Conservation (phyloP, 2,888 invertebrate genomes). For the Cyrtodaria siliqua region DNA sequence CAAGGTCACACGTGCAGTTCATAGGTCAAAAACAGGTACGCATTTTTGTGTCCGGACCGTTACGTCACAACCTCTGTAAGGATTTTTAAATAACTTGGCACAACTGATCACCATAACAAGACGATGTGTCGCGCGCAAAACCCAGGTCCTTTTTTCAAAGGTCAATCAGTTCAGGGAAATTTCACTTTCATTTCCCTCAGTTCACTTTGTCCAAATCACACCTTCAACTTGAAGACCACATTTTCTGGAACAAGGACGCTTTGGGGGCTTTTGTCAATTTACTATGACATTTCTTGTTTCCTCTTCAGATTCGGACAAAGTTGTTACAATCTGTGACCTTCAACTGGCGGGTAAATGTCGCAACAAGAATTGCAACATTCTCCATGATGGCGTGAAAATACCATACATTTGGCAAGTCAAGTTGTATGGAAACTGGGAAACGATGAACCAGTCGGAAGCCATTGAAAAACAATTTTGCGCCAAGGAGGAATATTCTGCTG, state of each 20-base stretch:
- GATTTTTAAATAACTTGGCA: too few species aligned
- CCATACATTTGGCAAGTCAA: constrained; percentile 52
- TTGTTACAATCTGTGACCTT: constrained; percentile 11
- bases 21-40: too few species aligned
- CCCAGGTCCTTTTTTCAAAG: too few species aligned
- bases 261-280: neutral
- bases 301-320: constrained; percentile 2
- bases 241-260: too few species aligned
- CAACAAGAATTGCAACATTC: neutral
- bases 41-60: too few species aligned
- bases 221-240: too few species aligned
- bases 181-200: too few species aligned
- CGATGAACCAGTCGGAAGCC: constrained; percentile 9
- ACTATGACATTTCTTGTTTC: neutral
- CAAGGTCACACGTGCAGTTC: too few species aligned
- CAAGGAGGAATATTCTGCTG: neutral
- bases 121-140: too few species aligned
- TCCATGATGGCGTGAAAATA: constrained; percentile 9
- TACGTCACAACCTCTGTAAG: too few species aligned
- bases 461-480: constrained; percentile 17
- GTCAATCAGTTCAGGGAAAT: too few species aligned
- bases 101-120: too few species aligned
- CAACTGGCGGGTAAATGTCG: constrained; percentile 20
- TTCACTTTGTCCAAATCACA: neutral
- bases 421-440: constrained; percentile 28